These are phyloP conservation scores for Caenorhabditis japonica DNA, from an alignment of 2,888 invertebrate genomes.

Conservation along the genomic window DNA sequence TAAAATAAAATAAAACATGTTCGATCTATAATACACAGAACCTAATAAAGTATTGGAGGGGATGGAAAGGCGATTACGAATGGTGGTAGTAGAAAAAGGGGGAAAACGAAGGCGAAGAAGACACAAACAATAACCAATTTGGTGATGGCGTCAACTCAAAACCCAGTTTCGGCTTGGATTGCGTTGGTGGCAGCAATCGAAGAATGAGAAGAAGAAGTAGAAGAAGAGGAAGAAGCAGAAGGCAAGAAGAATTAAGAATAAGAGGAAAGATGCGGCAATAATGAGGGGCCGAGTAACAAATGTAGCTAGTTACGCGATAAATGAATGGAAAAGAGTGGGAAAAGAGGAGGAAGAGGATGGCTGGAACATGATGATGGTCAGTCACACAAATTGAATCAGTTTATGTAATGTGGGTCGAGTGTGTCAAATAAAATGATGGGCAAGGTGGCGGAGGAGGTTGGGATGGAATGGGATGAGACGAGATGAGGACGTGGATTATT, in stretches of 20 bases:
- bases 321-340: too few species aligned
- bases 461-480: too few species aligned
- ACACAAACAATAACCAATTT: slow-evolving; percentile 51
- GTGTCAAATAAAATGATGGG: slow-evolving; percentile 16
- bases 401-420: slow-evolving; percentile 54
- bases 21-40: slow-evolving; percentile 7
- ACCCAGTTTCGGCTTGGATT: too few species aligned
- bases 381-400: slow-evolving; percentile 45
- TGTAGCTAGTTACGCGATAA: slow-evolving; percentile 52
- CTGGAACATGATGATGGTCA: slow-evolving; percentile 20
- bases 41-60: slow-evolving; percentile 50
- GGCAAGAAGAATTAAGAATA: slow-evolving; percentile 1
- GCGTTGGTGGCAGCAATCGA: too few species aligned
- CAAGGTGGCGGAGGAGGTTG: too few species aligned
- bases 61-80: slow-evolving; percentile 45
- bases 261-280: slow-evolving; percentile 34
- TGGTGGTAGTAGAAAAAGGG: slow-evolving; percentile 1
- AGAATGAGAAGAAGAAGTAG: slow-evolving; percentile 22
- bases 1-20: neutral
- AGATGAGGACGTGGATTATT: too few species aligned
- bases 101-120: slow-evolving; percentile 1
- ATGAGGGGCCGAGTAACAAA: slow-evolving; percentile 48
- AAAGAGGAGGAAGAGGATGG: slow-evolving; percentile 14
- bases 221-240: too few species aligned
- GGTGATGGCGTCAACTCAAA: slow-evolving; percentile 53